Evolutionary conservation across 2,888 invertebrate genomes (phyloP), one percentile per base, ranked within the genome.

Genomic region (Lasioglossum marginatum): DNA sequence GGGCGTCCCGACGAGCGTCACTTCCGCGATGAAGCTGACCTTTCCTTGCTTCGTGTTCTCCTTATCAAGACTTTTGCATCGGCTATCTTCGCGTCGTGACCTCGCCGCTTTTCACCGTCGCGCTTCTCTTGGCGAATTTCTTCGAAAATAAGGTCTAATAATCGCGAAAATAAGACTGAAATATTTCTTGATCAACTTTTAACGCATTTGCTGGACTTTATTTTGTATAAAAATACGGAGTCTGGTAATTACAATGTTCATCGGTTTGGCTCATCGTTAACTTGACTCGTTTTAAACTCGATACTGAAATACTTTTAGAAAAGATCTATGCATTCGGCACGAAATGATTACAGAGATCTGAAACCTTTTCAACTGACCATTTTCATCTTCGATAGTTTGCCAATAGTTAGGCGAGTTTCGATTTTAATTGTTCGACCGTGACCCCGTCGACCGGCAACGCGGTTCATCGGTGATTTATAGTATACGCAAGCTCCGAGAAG

Each of bases 11-110:
- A 19, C 45, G 27, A 19, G 16, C 52, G 52, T 31, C 10, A 81
- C 82, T 87, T 90, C 89, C 85, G 81, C 72, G 43, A 81, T 78
- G 31, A 34, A 40, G 19, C 75, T 63, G 40, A 72, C 66, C 71
- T 83, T 83, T 76, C 72, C 1, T 37, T 2, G 34, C n/a, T 16
- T 43, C 45, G 27, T 57, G 63, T n/a, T 45, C 48, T 19, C 31
- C 16, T 4, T 76, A 60, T 73, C 81, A 5, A 8, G 27, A 34
- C 43, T 40, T 27, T 12, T 81, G 48, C 63, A 73, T 81, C 72
- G 43, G 12, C 1, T 27, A 10, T 16, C 60, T n/a, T 71, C 43
- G 12, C 14, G 43, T 27, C n/a, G 14, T 43, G 71, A 16, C 27
- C 52, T 52, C 52, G 52, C 4, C n/a, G 23, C 52, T n/a, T 52